Evolutionary conservation across 2,113 vertebrate species (phyloP).

Genomic region (Diadophis punctatus): DNA sequence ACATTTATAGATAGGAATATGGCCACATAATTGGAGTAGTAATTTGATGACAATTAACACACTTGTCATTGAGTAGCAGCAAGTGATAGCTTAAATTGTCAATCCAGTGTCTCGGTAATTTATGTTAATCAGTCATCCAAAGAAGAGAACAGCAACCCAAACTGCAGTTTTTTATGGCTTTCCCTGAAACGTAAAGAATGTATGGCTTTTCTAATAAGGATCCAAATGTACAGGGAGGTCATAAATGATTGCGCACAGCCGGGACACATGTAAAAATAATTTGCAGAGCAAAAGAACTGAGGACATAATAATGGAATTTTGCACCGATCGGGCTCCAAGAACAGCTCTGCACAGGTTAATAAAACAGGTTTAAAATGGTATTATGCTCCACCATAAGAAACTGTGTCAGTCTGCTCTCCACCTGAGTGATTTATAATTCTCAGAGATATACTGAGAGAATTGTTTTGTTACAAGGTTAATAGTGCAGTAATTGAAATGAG

Average conservation of each 20-base stretch:
- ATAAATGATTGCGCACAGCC: not conserved
- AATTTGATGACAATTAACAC: slow-evolving; percentile 61
- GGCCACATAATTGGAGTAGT: slow-evolving; percentile 55
- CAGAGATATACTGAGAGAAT: not conserved
- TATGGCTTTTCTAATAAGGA: slow-evolving; percentile 2
- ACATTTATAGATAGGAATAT: slow-evolving; percentile 46
- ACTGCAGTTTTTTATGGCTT: slow-evolving; percentile 28
- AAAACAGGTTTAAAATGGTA: not conserved
- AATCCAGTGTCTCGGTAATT: slow-evolving; percentile 43
- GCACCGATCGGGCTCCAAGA: not conserved
- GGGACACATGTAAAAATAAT: not conserved
- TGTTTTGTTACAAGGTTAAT: not conserved
- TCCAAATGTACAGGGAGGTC: not conserved
- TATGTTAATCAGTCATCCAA: slow-evolving; percentile 49
- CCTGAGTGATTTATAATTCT: not conserved
- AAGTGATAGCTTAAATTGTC: slow-evolving; percentile 52
- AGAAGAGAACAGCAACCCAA: slow-evolving; percentile 44
- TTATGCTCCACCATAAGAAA: rapidly evolving
- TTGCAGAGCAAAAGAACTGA: not conserved
- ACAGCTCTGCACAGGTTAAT: not conserved
- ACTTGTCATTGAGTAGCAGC: slow-evolving; percentile 53
- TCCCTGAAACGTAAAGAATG: slow-evolving; percentile 13
- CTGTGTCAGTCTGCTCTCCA: not conserved
- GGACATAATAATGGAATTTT: not conserved
- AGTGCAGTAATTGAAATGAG: not conserved